Conservation (phyloP, 2,797 vertebrate genomes). For the Aulostomus chinensis region DNA sequence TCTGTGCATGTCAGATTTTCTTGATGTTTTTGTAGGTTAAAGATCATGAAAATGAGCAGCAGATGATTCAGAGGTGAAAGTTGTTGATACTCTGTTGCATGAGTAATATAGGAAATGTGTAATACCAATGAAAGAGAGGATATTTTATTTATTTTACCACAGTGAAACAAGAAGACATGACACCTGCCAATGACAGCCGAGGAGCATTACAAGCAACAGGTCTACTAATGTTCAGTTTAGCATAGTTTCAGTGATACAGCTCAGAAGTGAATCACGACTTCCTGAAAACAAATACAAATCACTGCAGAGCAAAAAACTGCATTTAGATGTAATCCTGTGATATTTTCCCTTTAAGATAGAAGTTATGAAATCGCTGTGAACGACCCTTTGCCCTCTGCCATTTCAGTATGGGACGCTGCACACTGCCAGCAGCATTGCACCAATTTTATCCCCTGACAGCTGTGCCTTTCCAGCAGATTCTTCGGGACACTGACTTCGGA, state of each 20-base stretch:
- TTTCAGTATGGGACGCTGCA: conserved; percentile 61
- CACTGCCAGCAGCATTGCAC: conserved; percentile 69
- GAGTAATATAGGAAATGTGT: too few relatives aligned
- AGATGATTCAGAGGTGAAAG: too few relatives aligned
- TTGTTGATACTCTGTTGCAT: too few relatives aligned
- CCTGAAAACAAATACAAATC: too few relatives aligned
- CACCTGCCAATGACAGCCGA: conserved; percentile 38
- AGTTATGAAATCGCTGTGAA: conserved; percentile 52
- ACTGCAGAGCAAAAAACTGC: neutral
- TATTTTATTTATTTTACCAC: neutral
- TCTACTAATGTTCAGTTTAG: conserved; percentile 29
- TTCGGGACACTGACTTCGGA: conserved; percentile 82
- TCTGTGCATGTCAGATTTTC: too few relatives aligned
- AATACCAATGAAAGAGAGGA: neutral
- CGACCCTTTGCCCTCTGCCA: conserved; percentile 81
- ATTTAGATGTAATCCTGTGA: conserved; percentile 6
- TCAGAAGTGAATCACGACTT: too few relatives aligned
- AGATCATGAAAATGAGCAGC: too few relatives aligned
- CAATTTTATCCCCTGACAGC: conserved; percentile 85
- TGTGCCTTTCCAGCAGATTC: conserved; percentile 83
- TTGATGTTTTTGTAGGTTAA: too few relatives aligned
- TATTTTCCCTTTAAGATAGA: conserved; percentile 12
- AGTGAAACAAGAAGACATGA: neutral
- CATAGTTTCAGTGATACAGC: too few relatives aligned
- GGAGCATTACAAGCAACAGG: conserved; percentile 49